Evolutionary conservation across 2,113 vertebrate genomes (phyloP), one percentile per base, ranked within the genome.

Genomic region (Ascaphus truei): DNA sequence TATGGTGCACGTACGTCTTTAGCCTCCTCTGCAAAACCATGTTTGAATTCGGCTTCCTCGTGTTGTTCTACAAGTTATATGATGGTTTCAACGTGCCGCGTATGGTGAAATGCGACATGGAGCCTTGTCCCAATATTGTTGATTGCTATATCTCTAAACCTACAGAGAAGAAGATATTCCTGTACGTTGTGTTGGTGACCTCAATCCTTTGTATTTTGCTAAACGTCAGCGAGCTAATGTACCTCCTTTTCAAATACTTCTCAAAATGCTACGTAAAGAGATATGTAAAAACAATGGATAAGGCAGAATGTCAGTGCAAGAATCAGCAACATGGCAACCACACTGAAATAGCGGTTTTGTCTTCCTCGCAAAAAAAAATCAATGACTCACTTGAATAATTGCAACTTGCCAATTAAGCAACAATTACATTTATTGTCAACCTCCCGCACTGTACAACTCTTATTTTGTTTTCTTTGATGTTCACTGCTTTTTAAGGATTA

Each of bases 141-240:
- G 92, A 95, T 75, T 96, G 94, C 68, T 95, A 84, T 30, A 83
- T 93, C 48, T 82, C 86, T 71, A 92, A 82, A 73, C 83, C 93
- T 33, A 96, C 92, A 0, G 94, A 96, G 81, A 98, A 95, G 79
- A 94, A 79, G 23, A 81, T 96, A 73, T 95, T 95, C 80, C 83
- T 94, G 12, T 85, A 79, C 78, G 90, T 95, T 77, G 90, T 95
- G 84, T 85, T 84, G 45, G 76, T 78, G 52, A 88, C 92, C 0
- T 96, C 95, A 0, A 76, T 88, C 5, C 72, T 96, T 13, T 96
- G 95, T 39, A 85, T 92, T 7, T 2, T 69, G 9, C 75, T 96
- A 43, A 95, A 94, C 45, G 3, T 92, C 4, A 78, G 47, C 13
- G 95, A 98, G 82, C 61, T 93, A 73, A 23, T 83, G 29, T 92